Evolutionary conservation across 2,113 vertebrate genomes (phyloP).

Genomic region (Hiodon tergisus): DNA sequence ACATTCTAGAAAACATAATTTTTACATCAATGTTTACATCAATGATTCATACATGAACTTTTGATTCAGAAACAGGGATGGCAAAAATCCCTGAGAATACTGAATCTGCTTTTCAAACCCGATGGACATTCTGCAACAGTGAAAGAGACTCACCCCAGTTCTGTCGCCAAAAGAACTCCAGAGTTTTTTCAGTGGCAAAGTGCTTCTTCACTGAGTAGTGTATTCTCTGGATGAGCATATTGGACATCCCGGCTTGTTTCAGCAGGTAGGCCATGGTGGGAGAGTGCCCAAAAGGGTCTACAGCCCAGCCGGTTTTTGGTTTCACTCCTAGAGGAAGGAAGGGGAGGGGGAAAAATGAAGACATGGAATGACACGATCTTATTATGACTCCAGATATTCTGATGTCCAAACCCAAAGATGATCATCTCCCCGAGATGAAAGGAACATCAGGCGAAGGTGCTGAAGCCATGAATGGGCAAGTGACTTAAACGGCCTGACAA

Average conservation of each 20-base stretch:
- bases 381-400: no score
- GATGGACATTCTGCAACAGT: background rate
- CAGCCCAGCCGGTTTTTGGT: constrained; percentile 75
- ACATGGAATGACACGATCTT: no score
- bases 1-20: no score
- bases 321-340: constrained; percentile 67
- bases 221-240: constrained; percentile 84
- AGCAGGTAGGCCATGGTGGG: constrained; percentile 87
- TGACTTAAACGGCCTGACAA: no score
- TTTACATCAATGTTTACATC: no score
- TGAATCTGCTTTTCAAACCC: background rate
- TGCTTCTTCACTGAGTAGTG: constrained; percentile 90
- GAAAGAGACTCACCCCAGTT: constrained; percentile 75
- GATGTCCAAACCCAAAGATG: background rate
- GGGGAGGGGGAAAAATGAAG: background rate
- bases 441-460: background rate
- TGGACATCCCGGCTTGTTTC: constrained; percentile 75
- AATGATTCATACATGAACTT: no score
- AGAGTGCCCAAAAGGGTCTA: constrained; percentile 88
- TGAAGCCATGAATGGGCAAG: background rate
- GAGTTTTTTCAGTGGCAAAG: constrained; percentile 66
- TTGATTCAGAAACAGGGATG: background rate
- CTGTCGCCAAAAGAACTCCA: constrained; percentile 93
- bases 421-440: background rate
- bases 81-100: background rate